These are phyloP conservation scores for Medauroidea extradentata DNA, from an alignment of 1,140 invertebrate genomes.

Conservation along the genomic window DNA sequence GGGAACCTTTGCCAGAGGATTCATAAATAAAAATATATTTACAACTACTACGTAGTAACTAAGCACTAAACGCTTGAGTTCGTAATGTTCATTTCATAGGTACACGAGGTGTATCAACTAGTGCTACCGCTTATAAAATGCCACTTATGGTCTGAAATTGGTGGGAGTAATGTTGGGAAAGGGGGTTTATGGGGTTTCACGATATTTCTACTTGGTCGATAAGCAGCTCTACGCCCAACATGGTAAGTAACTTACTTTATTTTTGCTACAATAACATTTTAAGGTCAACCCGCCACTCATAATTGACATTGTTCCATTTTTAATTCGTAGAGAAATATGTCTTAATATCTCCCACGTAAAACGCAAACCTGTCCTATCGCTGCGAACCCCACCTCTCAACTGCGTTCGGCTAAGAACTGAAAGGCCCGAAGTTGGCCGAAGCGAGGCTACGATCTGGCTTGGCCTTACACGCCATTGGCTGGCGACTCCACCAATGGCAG, in stretches of 20 bases:
- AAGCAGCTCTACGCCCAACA: neutral
- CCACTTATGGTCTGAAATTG: no score
- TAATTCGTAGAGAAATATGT: neutral
- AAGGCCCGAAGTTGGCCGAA: constrained; percentile 4
- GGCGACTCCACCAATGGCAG: constrained; percentile 11
- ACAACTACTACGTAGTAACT: no score
- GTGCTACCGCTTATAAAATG: no score
- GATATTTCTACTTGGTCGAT: neutral
- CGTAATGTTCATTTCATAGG: no score
- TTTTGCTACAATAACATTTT: neutral
- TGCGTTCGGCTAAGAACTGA: neutral
- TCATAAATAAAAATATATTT: no score
- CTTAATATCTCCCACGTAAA: neutral
- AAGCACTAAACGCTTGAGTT: no score
- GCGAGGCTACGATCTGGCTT: constrained; percentile 6
- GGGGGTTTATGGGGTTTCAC: no score
- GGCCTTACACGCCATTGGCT: constrained; percentile 20
- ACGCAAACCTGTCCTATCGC: neutral
- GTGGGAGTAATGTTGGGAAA: no score
- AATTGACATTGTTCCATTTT: no score
- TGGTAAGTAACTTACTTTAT: neutral
- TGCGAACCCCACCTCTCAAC: neutral
- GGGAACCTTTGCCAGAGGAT: no score
- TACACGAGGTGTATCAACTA: no score
- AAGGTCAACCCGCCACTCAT: no score